Percentiles rank a stretch among this genome's conserved stretches.
These are phyloP conservation scores for Leptinotarsa lineolata DNA, from an alignment of 1,140 invertebrate genomes.

Conservation along the genomic window DNA sequence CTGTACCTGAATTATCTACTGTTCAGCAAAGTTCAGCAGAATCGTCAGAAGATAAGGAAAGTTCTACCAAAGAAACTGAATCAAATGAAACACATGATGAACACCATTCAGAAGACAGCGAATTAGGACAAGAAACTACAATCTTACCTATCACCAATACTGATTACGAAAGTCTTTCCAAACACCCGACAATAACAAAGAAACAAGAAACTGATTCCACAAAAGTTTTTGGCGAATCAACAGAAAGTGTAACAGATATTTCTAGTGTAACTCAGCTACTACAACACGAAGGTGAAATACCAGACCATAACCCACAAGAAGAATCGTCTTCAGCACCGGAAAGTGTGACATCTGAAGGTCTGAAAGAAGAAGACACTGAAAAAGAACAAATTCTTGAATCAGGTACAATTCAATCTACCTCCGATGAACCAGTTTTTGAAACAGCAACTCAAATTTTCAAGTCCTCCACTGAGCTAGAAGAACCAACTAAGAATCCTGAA, in stretches of 20 bases:
- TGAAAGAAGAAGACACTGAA: not conserved
- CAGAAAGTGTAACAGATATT: not conserved
- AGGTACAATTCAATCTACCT: not conserved
- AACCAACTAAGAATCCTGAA: conserved; percentile 24
- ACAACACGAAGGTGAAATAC: conserved; percentile 13
- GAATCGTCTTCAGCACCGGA: not conserved
- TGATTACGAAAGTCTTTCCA: too few species aligned
- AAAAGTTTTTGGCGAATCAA: not conserved
- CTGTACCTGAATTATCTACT: too few species aligned
- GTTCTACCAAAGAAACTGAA: not conserved
- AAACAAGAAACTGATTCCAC: not conserved
- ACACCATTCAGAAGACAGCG: too few species aligned
- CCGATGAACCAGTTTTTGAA: not conserved
- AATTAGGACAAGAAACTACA: too few species aligned
- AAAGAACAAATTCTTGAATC: not conserved
- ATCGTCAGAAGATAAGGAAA: conserved; percentile 13
- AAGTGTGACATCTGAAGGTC: conserved; percentile 4
- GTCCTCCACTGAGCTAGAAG: not conserved
- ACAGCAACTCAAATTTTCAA: not conserved
- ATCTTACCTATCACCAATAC: too few species aligned
- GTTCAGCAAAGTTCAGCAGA: not conserved
- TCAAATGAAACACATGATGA: not conserved
- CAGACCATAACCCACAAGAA: not conserved
- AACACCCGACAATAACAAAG: not conserved
- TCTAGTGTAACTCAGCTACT: not conserved